Base-by-base conservation (phyloP, 1,140 invertebrate species). In the Homarus americanus region DNA sequence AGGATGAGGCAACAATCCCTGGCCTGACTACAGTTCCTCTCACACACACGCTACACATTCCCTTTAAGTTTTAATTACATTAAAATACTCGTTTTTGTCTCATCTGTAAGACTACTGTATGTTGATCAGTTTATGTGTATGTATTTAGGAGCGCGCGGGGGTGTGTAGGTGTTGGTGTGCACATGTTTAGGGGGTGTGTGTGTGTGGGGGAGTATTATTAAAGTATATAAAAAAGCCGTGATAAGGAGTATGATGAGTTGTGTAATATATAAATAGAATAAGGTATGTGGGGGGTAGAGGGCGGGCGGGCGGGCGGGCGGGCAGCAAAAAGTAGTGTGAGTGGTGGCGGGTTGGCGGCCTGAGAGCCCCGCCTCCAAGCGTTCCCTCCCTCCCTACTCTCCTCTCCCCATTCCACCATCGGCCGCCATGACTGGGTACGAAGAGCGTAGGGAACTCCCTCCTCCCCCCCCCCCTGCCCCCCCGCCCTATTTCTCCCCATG, bases 401-500 rank as follows among this genome's bases (percentile, higher is more conserved):
- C 40, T 12, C 40, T 15, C 82, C 40, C 38, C n/a, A 20, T 63
- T 34, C 58, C 80, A 38, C 58, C 63, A 4, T 38, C 78, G n/a
- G 15, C 40, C 66, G 34, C 82, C 82, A 83, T 83, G 82, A 66
- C 82, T 84, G 63, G 82, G 82, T 84, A 84, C 82, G 66, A 82
- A 83, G 72, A 86, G 83, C 83, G 53, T 36, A 73, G 66, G 41
- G 66, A 20, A 63, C 58, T 69, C 73, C 73, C 66, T 41, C 69
- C 66, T 36, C 9, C 63, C 32, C 63, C 3, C 24, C 20, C 63
- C n/a, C 20, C 66, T 2, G 15, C 79, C 17, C 79, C 24, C 82
- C 53, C 82, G 44, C 82, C 53, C 78, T 80, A 44, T 80, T 32
- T 80, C 41, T 15, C 58, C 58, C 58, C 58, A 17, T 20, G 2